phyloP scores from a whole-genome alignment of 2,113 vertebrate genomes.

The Phylloscopus trochilus region DNA sequence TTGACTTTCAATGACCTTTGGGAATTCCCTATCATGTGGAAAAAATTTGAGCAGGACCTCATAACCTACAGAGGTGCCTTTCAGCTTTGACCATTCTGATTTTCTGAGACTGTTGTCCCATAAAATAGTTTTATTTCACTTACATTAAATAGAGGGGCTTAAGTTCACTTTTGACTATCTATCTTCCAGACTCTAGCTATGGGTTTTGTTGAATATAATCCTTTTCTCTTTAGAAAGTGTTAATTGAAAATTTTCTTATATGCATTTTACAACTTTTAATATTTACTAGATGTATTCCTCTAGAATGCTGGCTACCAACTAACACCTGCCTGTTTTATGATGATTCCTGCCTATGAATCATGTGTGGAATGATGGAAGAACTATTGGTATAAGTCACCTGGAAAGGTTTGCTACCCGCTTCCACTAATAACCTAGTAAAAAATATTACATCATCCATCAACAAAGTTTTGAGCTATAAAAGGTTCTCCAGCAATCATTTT shows the following conservation, averaged over 20 bases:
- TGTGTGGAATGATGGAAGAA: not conserved
- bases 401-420: not conserved
- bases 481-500: not conserved
- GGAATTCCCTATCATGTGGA: not conserved
- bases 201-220: not conserved
- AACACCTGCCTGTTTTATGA: not conserved
- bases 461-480: not conserved
- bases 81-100: not conserved
- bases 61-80: not conserved
- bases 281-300: not conserved
- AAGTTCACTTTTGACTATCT: not conserved
- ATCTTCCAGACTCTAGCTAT: not conserved
- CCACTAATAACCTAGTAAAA: not conserved
- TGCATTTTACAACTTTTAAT: not conserved
- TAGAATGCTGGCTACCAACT: not conserved
- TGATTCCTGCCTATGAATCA: not conserved
- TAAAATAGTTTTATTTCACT: not conserved
- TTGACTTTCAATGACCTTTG: not conserved
- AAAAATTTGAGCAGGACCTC: not conserved
- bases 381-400: not conserved
- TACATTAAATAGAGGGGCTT: not conserved
- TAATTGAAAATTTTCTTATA: not conserved
- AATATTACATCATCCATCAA: not conserved
- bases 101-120: not conserved
- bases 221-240: not conserved